Conservation (phyloP, 2,113 vertebrate species). For the Baryphthengus martii region DNA sequence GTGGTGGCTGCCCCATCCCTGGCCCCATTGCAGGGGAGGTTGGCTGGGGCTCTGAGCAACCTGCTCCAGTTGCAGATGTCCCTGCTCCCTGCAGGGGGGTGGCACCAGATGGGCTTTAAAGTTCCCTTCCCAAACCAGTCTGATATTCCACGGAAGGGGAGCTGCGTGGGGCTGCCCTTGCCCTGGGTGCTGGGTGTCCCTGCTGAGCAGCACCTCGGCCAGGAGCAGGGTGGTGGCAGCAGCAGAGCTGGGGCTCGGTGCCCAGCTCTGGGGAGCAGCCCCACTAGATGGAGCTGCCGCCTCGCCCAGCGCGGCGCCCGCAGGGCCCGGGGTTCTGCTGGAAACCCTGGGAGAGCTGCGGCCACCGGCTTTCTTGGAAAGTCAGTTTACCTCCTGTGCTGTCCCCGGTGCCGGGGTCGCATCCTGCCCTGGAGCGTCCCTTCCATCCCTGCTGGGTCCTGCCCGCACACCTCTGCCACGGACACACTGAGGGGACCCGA, state of each 20-base stretch:
- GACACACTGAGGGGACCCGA: accelerated
- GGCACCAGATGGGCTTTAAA: too few relatives aligned
- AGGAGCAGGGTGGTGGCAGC: too few relatives aligned
- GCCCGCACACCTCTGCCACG: accelerated
- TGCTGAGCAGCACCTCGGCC: too few relatives aligned
- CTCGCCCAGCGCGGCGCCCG: neutral
- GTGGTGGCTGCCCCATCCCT: too few relatives aligned
- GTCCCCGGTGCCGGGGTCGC: accelerated
- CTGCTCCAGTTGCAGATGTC: too few relatives aligned
- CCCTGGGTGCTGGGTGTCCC: too few relatives aligned
- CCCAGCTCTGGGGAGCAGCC: neutral
- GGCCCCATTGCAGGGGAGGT: too few relatives aligned
- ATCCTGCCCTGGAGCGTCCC: neutral
- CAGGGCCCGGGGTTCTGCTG: neutral
- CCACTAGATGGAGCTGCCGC: constrained; percentile 71
- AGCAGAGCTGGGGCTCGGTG: neutral
- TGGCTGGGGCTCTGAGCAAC: too few relatives aligned
- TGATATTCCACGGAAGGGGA: too few relatives aligned
- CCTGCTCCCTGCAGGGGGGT: too few relatives aligned
- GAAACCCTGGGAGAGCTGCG: neutral
- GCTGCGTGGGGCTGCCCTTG: too few relatives aligned
- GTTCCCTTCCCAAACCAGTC: too few relatives aligned
- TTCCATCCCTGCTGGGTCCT: neutral
- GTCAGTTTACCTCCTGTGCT: neutral
- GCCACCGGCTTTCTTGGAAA: neutral